Evolutionary conservation across 1,140 invertebrate species (phyloP), one percentile per base, ranked within the genome.

Genomic region (Caenorhabditis briggsae): DNA sequence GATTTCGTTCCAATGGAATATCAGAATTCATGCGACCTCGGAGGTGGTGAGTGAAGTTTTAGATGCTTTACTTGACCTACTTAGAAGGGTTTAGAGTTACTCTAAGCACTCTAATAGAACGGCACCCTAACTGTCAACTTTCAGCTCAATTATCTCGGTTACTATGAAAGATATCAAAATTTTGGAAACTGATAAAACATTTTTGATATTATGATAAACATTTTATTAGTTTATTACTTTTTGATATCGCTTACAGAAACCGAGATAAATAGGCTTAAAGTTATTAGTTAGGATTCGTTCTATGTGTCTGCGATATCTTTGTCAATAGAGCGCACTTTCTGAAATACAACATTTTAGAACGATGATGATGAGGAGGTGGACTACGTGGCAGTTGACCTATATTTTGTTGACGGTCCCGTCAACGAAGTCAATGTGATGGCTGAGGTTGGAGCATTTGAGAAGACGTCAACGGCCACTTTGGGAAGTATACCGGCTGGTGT

Each of bases 1-100:
- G 65, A 90, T 92, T 48, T 87, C 90, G 43, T 92, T 92, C 82
- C 91, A 92, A 88, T 92, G 91, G 91, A 91, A 89, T 56, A 55
- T 91, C 16, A 87, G 90, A 84, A 90, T 92, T 65, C 90, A 92
- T 83, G 92, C 89, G 18, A 91, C 85, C 23, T 89, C 87, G 5
- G 86, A 83, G n/a, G 83, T 53, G 55, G 86, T 87, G 18, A 86
- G 74, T 8, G 12, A 33, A 12, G 0, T 43, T 53, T 55, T 33
- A 70, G 25, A 70, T 18, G 25, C 8, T 3, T 11, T 46, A 25
- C 23, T 16, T 58, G 11, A n/a, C n/a, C n/a, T n/a, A n/a, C n/a
- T n/a, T n/a, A 33, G 33, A 33, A 33, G 33, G 33, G 33, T 33
- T 33, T 33, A 33, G 33, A 33, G 33, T 33, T 33, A 33, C 33